A percentile compares a stretch with the other conserved stretches of the same genome.
Conservation (phyloP, 64 coral and sea anemone genomes). For the Porites lutea region DNA sequence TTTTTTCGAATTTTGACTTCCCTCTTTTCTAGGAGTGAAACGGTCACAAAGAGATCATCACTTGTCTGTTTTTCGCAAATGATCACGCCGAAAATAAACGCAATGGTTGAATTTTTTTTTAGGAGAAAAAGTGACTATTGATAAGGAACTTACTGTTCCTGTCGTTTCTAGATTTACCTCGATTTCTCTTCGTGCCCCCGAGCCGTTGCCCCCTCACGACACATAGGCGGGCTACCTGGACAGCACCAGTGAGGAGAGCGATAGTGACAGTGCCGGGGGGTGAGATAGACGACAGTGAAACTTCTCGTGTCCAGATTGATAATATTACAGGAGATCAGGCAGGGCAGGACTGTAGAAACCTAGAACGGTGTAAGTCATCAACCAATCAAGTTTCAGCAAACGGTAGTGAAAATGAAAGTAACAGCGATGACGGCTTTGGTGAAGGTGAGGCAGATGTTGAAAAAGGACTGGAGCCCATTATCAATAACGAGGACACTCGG, state of each 20-base stretch:
- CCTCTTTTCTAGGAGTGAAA: no score
- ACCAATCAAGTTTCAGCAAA: neutral
- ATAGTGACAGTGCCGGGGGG: constrained; percentile 32
- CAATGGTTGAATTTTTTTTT: no score
- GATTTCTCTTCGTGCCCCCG: constrained; percentile 44
- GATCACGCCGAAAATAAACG: no score
- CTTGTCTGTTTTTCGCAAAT: no score
- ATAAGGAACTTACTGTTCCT: no score
- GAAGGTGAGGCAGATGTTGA: constrained; percentile 47
- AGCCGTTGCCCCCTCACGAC: constrained; percentile 45
- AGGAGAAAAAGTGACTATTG: no score
- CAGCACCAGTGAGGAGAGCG: constrained; percentile 19
- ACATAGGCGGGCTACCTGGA: neutral
- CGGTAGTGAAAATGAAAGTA: neutral
- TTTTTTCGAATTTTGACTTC: no score
- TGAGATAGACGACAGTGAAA: constrained; percentile 32
- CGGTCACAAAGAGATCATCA: no score
- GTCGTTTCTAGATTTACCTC: constrained; percentile 5
- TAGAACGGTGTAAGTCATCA: neutral
- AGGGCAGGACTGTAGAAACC: neutral
- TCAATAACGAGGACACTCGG: neutral
- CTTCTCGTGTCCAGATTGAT: neutral
- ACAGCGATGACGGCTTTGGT: constrained; percentile 49
- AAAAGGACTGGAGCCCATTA: constrained; percentile 10
- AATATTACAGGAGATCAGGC: neutral